phyloP scores from a whole-genome alignment of 2,888 invertebrate species.

The Caenorhabditis becei region DNA sequence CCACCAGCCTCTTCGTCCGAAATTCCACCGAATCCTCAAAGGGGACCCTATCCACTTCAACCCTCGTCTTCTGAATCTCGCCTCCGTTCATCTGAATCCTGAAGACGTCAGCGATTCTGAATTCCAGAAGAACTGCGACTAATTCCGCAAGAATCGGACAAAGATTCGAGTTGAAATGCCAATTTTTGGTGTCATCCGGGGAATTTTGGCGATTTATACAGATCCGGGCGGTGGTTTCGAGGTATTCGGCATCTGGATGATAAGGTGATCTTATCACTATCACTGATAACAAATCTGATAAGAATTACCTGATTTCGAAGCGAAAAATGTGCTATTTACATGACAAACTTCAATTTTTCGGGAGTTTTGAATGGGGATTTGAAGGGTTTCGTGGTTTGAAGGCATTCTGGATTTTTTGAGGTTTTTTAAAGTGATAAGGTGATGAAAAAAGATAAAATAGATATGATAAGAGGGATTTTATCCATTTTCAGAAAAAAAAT shows the following conservation, averaged over 20 bases:
- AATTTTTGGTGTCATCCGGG: slow-evolving; percentile 15
- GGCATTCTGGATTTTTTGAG: no score
- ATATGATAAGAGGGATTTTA: neutral
- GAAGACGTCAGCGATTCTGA: slow-evolving; percentile 39
- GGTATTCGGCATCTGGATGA: slow-evolving; percentile 42
- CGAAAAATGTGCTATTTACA: slow-evolving; percentile 36
- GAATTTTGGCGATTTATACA: slow-evolving; percentile 30
- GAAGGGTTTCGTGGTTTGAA: neutral
- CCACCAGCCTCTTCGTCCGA: slow-evolving; percentile 42
- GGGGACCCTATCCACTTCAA: slow-evolving; percentile 22
- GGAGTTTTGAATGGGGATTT: neutral
- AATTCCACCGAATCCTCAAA: slow-evolving; percentile 35
- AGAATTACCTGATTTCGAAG: slow-evolving; percentile 33
- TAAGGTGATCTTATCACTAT: no score
- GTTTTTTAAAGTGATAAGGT: no score
- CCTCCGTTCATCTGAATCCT: neutral
- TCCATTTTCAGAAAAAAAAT: neutral
- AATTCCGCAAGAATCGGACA: slow-evolving; percentile 35
- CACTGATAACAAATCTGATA: slow-evolving; percentile 1
- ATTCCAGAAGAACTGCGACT: slow-evolving; percentile 43
- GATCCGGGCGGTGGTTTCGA: slow-evolving; percentile 36
- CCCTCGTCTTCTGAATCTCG: neutral
- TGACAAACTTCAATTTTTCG: slow-evolving; percentile 42
- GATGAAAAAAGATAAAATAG: no score
- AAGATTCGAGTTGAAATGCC: slow-evolving; percentile 51